Evolutionary conservation across 2,113 vertebrate species (phyloP).

Genomic region (Pongo abelii): DNA sequence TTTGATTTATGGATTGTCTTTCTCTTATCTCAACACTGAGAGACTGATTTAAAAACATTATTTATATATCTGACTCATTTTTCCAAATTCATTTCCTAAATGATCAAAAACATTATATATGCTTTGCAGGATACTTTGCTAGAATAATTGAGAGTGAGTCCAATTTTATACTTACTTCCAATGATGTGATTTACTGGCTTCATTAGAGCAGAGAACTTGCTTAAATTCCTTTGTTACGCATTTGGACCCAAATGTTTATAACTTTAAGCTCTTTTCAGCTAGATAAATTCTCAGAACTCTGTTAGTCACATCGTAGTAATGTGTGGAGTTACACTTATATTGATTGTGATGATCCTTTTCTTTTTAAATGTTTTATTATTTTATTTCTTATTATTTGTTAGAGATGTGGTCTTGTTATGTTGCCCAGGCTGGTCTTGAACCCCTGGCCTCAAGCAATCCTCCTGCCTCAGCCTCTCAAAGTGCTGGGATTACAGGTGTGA

Average conservation of each 20-base stretch:
- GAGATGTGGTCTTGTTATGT: too few species aligned
- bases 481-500: too few species aligned
- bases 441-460: too few species aligned
- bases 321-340: background rate
- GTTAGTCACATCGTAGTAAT: background rate
- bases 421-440: too few species aligned
- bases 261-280: background rate
- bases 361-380: too few species aligned
- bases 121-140: background rate
- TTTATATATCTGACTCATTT: background rate
- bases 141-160: background rate
- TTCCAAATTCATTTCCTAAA: background rate
- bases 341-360: background rate
- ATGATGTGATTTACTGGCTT: background rate
- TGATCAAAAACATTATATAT: background rate
- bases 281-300: background rate
- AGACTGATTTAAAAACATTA: background rate
- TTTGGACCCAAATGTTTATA: background rate
- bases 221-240: background rate
- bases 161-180: background rate
- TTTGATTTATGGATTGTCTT: background rate
- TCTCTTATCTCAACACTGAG: background rate
- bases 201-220: background rate
- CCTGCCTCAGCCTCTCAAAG: too few species aligned
- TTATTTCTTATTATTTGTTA: too few species aligned